Conservation (phyloP, 2,888 invertebrate genomes). For the Pseudoips prasinana region DNA sequence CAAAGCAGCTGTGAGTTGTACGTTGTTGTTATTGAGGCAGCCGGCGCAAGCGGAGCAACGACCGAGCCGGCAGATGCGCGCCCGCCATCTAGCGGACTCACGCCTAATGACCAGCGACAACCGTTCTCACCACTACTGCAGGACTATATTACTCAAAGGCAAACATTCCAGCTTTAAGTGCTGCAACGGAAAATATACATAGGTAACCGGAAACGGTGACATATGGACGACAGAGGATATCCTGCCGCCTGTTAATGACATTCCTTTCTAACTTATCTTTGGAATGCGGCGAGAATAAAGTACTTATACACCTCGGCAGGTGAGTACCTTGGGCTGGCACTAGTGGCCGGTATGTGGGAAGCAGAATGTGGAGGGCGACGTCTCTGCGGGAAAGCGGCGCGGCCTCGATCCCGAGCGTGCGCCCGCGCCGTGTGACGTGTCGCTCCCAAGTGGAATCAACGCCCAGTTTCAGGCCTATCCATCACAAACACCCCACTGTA, state of each 20-base stretch:
- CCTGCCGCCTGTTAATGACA: not conserved
- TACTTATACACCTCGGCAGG: not conserved
- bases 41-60: constrained; percentile 46
- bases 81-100: constrained; percentile 44
- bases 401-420: constrained; percentile 45
- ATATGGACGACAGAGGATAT: too few relatives aligned
- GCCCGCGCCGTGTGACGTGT: constrained; percentile 41
- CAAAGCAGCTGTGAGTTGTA: constrained; percentile 2
- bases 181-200: too few relatives aligned
- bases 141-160: too few relatives aligned
- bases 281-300: not conserved
- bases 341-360: constrained; percentile 14
- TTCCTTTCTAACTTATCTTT: not conserved
- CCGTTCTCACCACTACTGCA: constrained; percentile 20
- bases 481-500: constrained; percentile 18
- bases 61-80: constrained; percentile 38
- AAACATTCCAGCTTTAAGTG: too few relatives aligned
- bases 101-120: constrained; percentile 14
- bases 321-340: constrained; percentile 1
- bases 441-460: constrained; percentile 2
- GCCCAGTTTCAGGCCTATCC: not conserved
- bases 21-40: constrained; percentile 20
- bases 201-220: too few relatives aligned
- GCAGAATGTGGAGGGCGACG: constrained; percentile 22
- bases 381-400: constrained; percentile 49